Percentiles rank a stretch among this genome's conserved stretches.
These are phyloP conservation scores for Crossaster papposus DNA, from an alignment of 53 echinoderm and acorn worm genomes.

Conservation along the genomic window DNA sequence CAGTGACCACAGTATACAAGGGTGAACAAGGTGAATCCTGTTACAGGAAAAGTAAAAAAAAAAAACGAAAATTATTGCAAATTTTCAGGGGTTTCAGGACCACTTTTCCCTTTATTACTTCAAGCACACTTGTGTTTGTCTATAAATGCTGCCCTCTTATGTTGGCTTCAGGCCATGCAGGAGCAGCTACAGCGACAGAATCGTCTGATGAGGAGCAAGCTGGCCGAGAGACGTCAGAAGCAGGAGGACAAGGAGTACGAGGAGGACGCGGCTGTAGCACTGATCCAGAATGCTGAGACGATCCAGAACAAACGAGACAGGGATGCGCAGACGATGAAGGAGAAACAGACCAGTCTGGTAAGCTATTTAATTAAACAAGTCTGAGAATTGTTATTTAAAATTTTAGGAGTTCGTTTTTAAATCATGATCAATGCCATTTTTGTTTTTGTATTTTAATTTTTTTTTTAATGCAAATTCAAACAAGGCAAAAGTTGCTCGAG, in stretches of 20 bases:
- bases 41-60: too few relatives aligned
- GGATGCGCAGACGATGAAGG: slow-evolving; percentile 66
- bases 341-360: slow-evolving; percentile 85
- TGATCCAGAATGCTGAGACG: slow-evolving; percentile 88
- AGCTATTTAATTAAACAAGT: too few relatives aligned
- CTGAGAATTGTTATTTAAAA: too few relatives aligned
- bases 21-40: too few relatives aligned
- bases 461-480: too few relatives aligned
- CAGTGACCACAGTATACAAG: too few relatives aligned
- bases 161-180: slow-evolving; percentile 74
- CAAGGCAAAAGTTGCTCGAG: too few relatives aligned
- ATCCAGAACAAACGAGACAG: slow-evolving; percentile 67
- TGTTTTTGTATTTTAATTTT: too few relatives aligned
- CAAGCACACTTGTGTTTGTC: not conserved
- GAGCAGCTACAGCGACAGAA: slow-evolving; percentile 81
- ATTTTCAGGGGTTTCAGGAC: too few relatives aligned
- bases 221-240: slow-evolving; percentile 66
- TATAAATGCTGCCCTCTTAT: not conserved
- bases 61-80: too few relatives aligned
- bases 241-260: slow-evolving; percentile 86
- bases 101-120: too few relatives aligned
- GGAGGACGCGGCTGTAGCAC: slow-evolving; percentile 78
- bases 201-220: slow-evolving; percentile 71
- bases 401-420: not conserved
- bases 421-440: too few relatives aligned